Evolutionary conservation across 2,113 vertebrate genomes (phyloP), one percentile per base, ranked within the genome.

Genomic region (Crotalus helleri): DNA sequence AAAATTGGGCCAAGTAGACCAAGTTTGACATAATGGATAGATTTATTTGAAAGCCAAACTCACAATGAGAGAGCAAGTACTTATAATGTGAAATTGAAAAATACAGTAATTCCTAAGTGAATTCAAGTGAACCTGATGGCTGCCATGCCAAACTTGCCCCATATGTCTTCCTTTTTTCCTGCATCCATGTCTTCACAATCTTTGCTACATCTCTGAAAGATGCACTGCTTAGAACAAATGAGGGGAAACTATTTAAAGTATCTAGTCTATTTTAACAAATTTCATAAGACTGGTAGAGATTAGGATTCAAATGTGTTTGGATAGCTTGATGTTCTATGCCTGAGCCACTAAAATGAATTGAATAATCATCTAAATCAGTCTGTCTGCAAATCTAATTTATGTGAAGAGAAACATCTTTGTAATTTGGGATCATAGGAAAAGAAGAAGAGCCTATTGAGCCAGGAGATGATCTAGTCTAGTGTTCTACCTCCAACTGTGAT

Each of bases 11-110:
- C 55, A 33, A 46, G 26, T 12, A 49, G 85, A 29, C 51, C 33
- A 51, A 74, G 86, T 91, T 90, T 94, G 24, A 88, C 61, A 92
- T 93, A 85, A 64, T 19, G 92, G 49, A 13, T 2, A 0, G 44
- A 13, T 87, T 91, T 10, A 91, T 59, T n/a, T 93, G 64, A 94
- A 93, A 94, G 26, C 10, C 11, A 19, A 85, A n/a, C 2, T 88
- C 74, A 94, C 69, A 94, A 64, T 3, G 10, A 55, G 93, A 69
- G 13, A 58, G 44, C 26, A 11, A 57, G 0, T 0, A 0, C 1
- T 1, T 55, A 1, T 49, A 90, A 10, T n/a, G 0, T 0, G 0
- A 91, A 26, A n/a, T 8, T 23, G 85, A 26, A 49, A 94, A 94
- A 61, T 0, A 33, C n/a, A 17, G 64, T 74, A 0, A 88, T 90